Evolutionary conservation across 2,113 vertebrate genomes (phyloP), one percentile per base, ranked within the genome.

Genomic region (Trematomus loennbergii): DNA sequence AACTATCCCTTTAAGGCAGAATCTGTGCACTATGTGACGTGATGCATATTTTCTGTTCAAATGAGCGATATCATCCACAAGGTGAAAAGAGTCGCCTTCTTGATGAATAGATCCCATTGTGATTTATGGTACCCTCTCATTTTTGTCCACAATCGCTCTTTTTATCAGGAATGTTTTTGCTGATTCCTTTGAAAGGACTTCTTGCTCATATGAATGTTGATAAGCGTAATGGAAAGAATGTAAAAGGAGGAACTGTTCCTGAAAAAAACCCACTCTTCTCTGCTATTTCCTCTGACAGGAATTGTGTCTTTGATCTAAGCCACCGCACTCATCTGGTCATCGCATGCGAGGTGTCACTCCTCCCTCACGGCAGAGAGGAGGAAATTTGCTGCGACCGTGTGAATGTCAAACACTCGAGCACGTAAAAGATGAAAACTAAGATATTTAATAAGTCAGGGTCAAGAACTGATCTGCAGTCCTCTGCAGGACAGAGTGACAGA

Each of bases 271-370:
- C 82, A 72, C 66, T 73, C 82, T n/a, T 12, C 36, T 40, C 53
- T 2, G 29, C 75, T 49, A 65, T 88, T 89, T 92, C 92, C 90
- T 91, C 16, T 83, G 71, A 81, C 89, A 91, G 90, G 90, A 92
- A 92, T 92, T 84, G 89, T 89, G 83, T 88, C 84, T 92, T 91
- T 90, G 86, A 91, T 91, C 82, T 73, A 80, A 89, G 82, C 82
- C 90, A 84, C 79, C 59, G 48, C 84, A 79, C 87, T 87, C 77
- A 84, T 86, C 84, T 86, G 89, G 76, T 69, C 81, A 83, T 83
- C 46, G 58, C 83, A 82, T 80, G 88, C 4, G 61, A 88, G 77
- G 75, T 84, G 86, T 78, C 86, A 71, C 66, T 74, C 61, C 65
- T 68, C 72, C 71, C 74, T 29, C 36, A 12, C 9, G 4, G 49